These are phyloP conservation scores for Tringa solitaria DNA, from an alignment of 2,113 vertebrate species.

Conservation along the genomic window DNA sequence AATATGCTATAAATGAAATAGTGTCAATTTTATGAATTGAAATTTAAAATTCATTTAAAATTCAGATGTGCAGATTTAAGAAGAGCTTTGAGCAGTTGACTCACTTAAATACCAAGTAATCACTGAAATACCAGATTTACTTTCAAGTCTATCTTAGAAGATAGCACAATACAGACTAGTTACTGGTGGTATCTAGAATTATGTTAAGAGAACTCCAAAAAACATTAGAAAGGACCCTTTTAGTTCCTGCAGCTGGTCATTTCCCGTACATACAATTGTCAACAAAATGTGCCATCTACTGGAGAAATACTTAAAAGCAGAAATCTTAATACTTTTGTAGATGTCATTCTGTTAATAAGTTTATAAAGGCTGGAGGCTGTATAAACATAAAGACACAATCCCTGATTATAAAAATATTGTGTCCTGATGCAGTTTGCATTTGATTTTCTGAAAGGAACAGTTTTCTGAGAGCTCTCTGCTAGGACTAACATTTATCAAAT, in stretches of 20 bases:
- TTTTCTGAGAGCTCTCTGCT: background rate
- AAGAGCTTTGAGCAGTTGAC: background rate
- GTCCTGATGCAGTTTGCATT: background rate
- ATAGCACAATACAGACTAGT: background rate
- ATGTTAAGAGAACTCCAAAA: background rate
- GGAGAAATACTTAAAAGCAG: background rate
- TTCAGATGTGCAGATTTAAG: background rate
- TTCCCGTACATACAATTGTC: background rate
- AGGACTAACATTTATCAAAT: background rate
- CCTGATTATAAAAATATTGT: background rate
- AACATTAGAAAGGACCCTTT: background rate
- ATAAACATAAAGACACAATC: background rate
- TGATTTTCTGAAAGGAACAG: background rate
- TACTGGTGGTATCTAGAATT: background rate
- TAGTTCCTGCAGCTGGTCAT: background rate
- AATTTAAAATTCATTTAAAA: background rate
- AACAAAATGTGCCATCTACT: constrained; percentile 25
- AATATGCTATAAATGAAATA: background rate
- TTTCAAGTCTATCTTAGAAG: background rate
- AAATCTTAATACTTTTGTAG: background rate
- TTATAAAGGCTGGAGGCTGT: background rate
- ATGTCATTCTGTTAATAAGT: background rate
- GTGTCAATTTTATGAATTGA: background rate
- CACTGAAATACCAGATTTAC: background rate
- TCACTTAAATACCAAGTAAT: background rate